A percentile compares a stretch with the other conserved stretches of the same genome.
Conservation (phyloP, 2,797 vertebrate species). For the Labeo calbasu region DNA sequence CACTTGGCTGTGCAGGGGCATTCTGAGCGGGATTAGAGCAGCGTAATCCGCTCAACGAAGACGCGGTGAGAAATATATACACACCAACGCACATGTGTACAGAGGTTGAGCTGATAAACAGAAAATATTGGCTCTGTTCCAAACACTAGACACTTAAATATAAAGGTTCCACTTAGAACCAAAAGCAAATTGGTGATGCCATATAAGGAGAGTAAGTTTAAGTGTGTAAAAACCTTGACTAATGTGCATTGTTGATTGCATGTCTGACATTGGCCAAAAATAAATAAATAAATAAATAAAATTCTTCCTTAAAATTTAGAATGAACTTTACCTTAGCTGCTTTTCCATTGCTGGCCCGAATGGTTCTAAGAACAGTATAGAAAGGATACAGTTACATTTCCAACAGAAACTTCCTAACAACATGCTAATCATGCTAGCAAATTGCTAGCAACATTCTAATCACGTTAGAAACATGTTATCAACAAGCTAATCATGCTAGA, state of each 20-base stretch:
- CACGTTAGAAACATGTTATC: too few relatives aligned
- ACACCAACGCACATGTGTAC: conserved; percentile 17
- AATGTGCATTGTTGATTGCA: background rate
- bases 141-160: background rate
- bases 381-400: too few relatives aligned
- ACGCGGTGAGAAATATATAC: conserved; percentile 29
- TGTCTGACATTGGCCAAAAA: background rate
- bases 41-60: conserved; percentile 71
- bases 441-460: too few relatives aligned
- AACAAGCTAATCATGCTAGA: too few relatives aligned
- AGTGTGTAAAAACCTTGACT: background rate
- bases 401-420: too few relatives aligned
- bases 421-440: too few relatives aligned
- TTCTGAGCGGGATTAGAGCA: conserved; percentile 74
- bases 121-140: conserved; percentile 7
- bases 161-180: background rate
- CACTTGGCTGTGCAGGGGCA: conserved; percentile 55
- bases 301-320: too few relatives aligned
- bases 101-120: conserved; percentile 34
- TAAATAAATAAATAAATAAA: too few relatives aligned
- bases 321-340: too few relatives aligned
- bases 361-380: too few relatives aligned
- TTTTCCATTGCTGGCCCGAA: too few relatives aligned
- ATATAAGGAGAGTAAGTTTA: too few relatives aligned
- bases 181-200: background rate